A percentile compares a stretch with the other conserved stretches of the same genome.
Conservation (phyloP, 2,797 vertebrate species). For the Nothura maculosa region DNA sequence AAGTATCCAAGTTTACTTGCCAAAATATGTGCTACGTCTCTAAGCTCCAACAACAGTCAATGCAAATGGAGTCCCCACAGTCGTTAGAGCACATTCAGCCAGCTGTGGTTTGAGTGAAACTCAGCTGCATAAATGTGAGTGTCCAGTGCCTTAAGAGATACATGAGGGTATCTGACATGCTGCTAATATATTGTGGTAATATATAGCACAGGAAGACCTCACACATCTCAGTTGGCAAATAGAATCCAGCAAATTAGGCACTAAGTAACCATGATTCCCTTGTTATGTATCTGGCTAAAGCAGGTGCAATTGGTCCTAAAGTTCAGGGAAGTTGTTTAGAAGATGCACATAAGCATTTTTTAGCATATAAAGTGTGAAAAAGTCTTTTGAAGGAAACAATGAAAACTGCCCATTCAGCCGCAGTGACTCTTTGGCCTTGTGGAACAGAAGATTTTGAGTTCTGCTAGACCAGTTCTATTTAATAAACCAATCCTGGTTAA, state of each 20-base stretch:
- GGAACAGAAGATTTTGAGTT: neutral
- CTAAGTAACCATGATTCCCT: neutral
- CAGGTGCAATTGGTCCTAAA: neutral
- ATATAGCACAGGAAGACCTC: neutral
- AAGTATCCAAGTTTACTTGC: neutral
- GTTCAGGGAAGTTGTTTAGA: neutral
- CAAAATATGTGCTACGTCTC: rapidly evolving
- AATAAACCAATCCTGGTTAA: neutral
- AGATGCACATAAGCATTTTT: neutral
- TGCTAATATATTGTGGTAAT: neutral
- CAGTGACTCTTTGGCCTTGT: neutral
- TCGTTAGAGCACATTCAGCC: neutral
- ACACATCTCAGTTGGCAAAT: neutral
- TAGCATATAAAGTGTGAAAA: neutral
- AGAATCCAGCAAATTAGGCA: neutral
- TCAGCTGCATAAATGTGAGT: neutral
- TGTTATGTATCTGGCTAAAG: neutral
- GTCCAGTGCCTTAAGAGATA: neutral
- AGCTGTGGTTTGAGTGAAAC: neutral
- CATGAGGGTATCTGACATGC: neutral
- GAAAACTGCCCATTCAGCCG: neutral
- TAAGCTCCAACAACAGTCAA: neutral
- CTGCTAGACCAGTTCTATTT: neutral
- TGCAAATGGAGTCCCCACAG: neutral
- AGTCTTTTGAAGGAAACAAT: neutral